Conservation (phyloP, 92 coral and sea anemone species). For the Epizoanthus rinbou region DNA sequence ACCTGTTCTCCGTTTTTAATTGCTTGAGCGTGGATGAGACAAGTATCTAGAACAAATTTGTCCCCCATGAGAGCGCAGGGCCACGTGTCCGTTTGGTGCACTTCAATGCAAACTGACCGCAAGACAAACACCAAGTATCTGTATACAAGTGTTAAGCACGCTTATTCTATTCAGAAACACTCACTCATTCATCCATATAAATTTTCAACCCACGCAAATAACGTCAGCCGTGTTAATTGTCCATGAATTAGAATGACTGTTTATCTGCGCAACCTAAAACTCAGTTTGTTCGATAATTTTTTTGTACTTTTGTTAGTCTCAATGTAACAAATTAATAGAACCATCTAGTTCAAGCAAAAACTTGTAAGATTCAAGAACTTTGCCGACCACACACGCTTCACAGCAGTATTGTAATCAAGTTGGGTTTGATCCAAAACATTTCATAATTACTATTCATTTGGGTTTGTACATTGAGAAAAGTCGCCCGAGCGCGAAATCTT, state of each 20-base stretch:
- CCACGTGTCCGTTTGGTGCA: conserved; percentile 31
- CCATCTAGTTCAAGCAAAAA: no score
- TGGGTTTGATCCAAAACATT: not conserved
- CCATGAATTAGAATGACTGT: not conserved
- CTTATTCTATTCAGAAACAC: not conserved
- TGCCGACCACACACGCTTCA: not conserved
- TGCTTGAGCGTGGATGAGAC: not conserved
- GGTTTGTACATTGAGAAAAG: conserved; percentile 17
- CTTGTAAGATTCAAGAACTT: no score
- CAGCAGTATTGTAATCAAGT: conserved; percentile 4
- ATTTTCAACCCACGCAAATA: conserved; percentile 15
- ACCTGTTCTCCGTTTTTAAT: not conserved
- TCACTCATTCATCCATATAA: not conserved
- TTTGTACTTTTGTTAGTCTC: not conserved
- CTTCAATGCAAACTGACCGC: conserved; percentile 14
- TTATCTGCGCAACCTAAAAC: not conserved
- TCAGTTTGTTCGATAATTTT: not conserved
- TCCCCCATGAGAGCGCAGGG: conserved; percentile 20
- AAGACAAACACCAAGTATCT: conserved; percentile 19
- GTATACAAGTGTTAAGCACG: not conserved
- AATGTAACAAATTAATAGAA: not conserved
- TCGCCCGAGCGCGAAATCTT: conserved; percentile 34
- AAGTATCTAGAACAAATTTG: conserved; percentile 1
- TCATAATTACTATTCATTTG: not conserved
- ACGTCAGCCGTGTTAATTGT: not conserved